Conservation (phyloP, 1,140 invertebrate species). For the Cydia splendana region DNA sequence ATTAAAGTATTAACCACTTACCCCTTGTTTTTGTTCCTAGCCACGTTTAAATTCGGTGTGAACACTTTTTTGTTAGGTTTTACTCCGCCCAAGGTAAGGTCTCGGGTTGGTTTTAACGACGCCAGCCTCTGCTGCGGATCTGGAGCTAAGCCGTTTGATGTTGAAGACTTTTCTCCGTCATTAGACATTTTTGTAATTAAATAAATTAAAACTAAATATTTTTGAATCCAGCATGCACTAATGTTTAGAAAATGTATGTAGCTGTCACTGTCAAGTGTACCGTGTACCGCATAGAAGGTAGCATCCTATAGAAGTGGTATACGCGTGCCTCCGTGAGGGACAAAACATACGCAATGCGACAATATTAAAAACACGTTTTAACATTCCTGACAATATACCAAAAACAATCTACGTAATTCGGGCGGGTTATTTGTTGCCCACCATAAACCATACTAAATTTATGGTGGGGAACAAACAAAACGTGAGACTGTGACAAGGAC, state of each 20-base stretch:
- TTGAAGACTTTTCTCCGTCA: conserved; percentile 56
- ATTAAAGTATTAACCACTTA: conserved; percentile 41
- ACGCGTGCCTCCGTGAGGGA: no score
- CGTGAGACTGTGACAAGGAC: no score
- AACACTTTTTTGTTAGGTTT: conserved; percentile 77
- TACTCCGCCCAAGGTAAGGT: conserved; percentile 76
- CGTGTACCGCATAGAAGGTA: no score
- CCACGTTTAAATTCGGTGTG: conserved; percentile 72
- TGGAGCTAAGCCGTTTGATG: conserved; percentile 53
- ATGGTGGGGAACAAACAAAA: no score
- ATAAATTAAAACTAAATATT: not conserved
- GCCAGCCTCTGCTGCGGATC: conserved; percentile 68
- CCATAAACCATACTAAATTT: no score
- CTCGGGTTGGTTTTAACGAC: conserved; percentile 78
- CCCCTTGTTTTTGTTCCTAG: conserved; percentile 76
- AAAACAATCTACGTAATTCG: no score
- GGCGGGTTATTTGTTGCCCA: no score
- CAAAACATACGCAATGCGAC: no score
- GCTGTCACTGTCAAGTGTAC: conserved; percentile 8
- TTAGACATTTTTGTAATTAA: conserved; percentile 51
- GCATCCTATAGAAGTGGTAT: no score
- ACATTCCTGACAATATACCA: no score
- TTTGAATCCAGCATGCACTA: not conserved
- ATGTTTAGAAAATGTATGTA: not conserved
- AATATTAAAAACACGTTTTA: no score